Evolutionary conservation across 2,888 invertebrate genomes (phyloP).

Genomic region (Tryphoninae sp.): DNA sequence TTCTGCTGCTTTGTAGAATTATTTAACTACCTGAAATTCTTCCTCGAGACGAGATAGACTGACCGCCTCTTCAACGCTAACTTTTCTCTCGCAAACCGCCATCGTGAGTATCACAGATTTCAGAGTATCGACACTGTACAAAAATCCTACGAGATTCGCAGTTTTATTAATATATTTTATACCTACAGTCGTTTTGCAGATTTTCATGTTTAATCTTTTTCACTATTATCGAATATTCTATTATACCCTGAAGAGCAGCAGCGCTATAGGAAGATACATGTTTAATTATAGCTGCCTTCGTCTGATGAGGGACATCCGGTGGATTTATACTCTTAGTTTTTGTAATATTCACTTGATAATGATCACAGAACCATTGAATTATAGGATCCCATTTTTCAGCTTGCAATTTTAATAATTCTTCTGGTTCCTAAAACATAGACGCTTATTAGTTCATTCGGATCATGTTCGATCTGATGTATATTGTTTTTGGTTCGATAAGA

Average conservation of each 20-base stretch:
- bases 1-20: constrained; percentile 9
- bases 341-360: constrained; percentile 88
- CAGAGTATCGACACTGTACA: constrained; percentile 92
- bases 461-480: background rate
- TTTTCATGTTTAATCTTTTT: background rate
- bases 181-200: constrained; percentile 32
- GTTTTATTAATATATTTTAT: constrained; percentile 43
- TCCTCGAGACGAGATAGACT: constrained; percentile 93
- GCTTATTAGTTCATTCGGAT: background rate
- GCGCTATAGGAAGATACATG: constrained; percentile 92
- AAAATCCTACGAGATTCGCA: constrained; percentile 85
- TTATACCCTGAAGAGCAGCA: constrained; percentile 90
- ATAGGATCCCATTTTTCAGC: constrained; percentile 94
- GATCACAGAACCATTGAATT: constrained; percentile 93
- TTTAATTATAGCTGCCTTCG: constrained; percentile 87
- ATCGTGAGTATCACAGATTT: constrained; percentile 95
- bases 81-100: constrained; percentile 90
- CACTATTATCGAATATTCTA: constrained; percentile 1
- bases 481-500: background rate
- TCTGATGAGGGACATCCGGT: constrained; percentile 86
- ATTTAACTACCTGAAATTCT: constrained; percentile 90
- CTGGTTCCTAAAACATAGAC: constrained; percentile 85
- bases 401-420: constrained; percentile 90
- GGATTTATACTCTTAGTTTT: constrained; percentile 88
- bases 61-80: constrained; percentile 92